Evolutionary conservation across 2,888 invertebrate genomes (phyloP), one percentile per base, ranked within the genome.

Genomic region (Beris chalybata): DNA sequence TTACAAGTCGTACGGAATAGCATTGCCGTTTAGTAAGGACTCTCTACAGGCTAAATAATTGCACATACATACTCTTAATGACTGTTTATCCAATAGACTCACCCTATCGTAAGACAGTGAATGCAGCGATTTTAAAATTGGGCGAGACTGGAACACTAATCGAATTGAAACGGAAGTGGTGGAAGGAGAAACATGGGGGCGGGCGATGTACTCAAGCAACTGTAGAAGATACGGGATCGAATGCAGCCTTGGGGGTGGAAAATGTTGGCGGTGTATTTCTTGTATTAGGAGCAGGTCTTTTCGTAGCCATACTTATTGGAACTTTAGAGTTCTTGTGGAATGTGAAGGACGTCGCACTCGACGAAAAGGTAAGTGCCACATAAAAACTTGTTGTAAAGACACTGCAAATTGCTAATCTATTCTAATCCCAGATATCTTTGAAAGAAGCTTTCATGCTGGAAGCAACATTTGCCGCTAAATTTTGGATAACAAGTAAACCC

Each of bases 201-300:
- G 83, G 84, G 47, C 80, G 82, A 66, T 89, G 89, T 76, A 12
- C 57, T 15, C 22, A 43, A 13, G n/a, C 13, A 13, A 43, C 15
- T 9, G 50, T 11, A 2, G 87, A 53, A 31, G 59, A 38, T 9
- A 32, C 22, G 7, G 87, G 54, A n/a, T 54, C 52, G 15, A 22
- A 22, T 22, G 47, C 57, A 67, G 81, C 81, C 69, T 63, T 81
- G 38, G 78, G 79, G 38, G 76, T 81, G 22, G 76, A 76, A 5
- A 94, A 97, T 77, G 91, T 95, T 1, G 95, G 95, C 70, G 95
- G 96, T 71, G 93, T 95, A 43, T 96, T 95, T 77, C 84, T 95
- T 6, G 93, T 95, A 4, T 84, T 96, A 2, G 86, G 88, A 3
- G 83, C 84, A 11, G 95, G 95, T 0, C 87, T 91, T 54, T 75